Evolutionary conservation across 2,113 vertebrate species (phyloP), one percentile per base, ranked within the genome.

Genomic region (Pantherophis guttatus): DNA sequence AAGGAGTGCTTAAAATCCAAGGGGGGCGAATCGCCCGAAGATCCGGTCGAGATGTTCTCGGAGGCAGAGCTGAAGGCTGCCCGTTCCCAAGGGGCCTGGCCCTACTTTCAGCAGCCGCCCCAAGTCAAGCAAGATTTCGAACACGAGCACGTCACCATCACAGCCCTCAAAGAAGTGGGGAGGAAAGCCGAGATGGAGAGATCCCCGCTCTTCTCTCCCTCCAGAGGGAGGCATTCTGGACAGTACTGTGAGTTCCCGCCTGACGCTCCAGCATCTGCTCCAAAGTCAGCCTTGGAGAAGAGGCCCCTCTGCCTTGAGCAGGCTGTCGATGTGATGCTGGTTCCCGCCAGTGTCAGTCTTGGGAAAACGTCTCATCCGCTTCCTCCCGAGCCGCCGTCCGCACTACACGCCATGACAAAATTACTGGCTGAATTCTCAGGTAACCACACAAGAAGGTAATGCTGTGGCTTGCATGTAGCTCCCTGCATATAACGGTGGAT

Each of bases 401-500:
- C 97, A 94, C 97, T 98, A 97, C 98, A 97, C 98, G 96, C 97
- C 92, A 97, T 98, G 97, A 97, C 96, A 96, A 97, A 98, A 97
- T 97, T 98, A 97, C 98, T 98, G 98, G 98, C 98, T 95, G 95
- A 98, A 96, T 94, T 98, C 95, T 98, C 98, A 99, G 98, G 98
- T 99, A 99, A 98, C 96, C 10, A 1, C 58, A 17, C 23, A 8
- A 50, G 23, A 26, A 29, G 21, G 29, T 86, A 54, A 48, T 33
- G 26, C 12, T 26, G 8, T 52, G 4, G 19, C 54, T 24, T 29
- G 70, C 92, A 19, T 75, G 58, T 7, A 19, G 11, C 24, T 52
- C 12, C 57, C 86, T 8, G 6, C 6, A 8, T 50, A 53, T n/a
- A 29, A 13, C 6, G 7, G 3, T 13, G 33, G 10, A 5, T 8